Evolutionary conservation across 2,888 invertebrate species (phyloP), one percentile per base, ranked within the genome.

Genomic region (Adelphocoris suturalis): DNA sequence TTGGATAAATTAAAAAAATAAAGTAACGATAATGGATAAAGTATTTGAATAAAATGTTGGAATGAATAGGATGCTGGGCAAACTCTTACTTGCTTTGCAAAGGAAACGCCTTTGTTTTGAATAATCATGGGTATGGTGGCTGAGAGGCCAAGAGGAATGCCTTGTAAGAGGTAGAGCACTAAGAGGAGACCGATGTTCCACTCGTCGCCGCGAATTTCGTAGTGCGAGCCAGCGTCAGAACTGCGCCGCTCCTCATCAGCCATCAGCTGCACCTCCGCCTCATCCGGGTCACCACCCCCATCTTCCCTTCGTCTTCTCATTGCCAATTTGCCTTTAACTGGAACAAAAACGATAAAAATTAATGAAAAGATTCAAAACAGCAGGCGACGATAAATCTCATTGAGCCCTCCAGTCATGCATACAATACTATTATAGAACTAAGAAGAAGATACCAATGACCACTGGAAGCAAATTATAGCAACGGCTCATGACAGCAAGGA

Each of bases 61-160:
- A n/a, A n/a, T n/a, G n/a, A n/a, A n/a, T n/a, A n/a, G n/a, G n/a
- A n/a, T n/a, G n/a, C n/a, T n/a, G n/a, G n/a, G 37, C 7, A 2
- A 7, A 68, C 0, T 23, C 89, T 92, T 93, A 95, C 96, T 95
- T 99, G 99, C 93, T 99, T 97, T 92, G 96, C 97, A 93, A 99
- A 99, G 91, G 97, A 97, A 89, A 98, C 97, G 90, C 98, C 97
- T 89, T 97, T 95, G 93, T 98, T 98, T 93, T 98, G 98, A 89
- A 99, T 94, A 88, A 99, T 95, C 97, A 99, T 98, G 0, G 99
- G 99, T 92, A 99, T 96, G 47, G 99, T 98, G 27, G 97, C 97
- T 75, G 97, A 97, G 47, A 99, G 94, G 0, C 99, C 99, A 3
- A 99, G 94, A 0, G 99, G 99, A 93, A 98, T 97, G 9, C 99